Evolutionary conservation across 2,113 vertebrate species (phyloP).

Genomic region (Mixornis gularis): DNA sequence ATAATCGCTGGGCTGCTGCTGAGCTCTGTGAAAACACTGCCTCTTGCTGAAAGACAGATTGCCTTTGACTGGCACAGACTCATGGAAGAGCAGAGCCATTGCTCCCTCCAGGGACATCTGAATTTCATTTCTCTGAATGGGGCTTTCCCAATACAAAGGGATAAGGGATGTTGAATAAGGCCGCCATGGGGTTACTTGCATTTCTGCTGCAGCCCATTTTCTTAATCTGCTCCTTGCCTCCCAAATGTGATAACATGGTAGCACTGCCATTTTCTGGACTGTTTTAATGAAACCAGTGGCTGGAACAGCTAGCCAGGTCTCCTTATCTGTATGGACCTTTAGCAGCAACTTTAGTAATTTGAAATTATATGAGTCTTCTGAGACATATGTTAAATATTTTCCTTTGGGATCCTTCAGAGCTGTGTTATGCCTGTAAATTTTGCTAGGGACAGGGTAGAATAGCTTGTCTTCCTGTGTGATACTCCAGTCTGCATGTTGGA

Average conservation of each 20-base stretch:
- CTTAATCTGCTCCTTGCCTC: background rate
- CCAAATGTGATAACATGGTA: background rate
- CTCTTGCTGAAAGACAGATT: background rate
- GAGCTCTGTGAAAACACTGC: background rate
- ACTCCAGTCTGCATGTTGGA: background rate
- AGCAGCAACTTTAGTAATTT: background rate
- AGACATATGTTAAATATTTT: constrained; percentile 1
- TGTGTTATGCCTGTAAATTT: background rate
- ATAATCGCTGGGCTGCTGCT: background rate
- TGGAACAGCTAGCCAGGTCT: background rate
- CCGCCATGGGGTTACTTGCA: background rate
- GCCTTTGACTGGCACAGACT: background rate
- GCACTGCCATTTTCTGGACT: background rate
- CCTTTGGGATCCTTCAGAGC: background rate
- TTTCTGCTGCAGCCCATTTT: background rate
- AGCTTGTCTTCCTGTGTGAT: background rate
- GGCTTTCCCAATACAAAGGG: background rate
- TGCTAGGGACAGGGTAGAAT: background rate
- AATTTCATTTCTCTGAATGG: background rate
- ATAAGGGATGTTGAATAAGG: background rate
- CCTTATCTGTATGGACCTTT: background rate
- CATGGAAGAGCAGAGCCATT: background rate
- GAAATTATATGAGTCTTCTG: background rate
- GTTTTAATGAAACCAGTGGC: background rate
- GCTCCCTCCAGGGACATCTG: background rate